Conservation (phyloP, 1,140 invertebrate species). For the Pteromalus puparum region DNA sequence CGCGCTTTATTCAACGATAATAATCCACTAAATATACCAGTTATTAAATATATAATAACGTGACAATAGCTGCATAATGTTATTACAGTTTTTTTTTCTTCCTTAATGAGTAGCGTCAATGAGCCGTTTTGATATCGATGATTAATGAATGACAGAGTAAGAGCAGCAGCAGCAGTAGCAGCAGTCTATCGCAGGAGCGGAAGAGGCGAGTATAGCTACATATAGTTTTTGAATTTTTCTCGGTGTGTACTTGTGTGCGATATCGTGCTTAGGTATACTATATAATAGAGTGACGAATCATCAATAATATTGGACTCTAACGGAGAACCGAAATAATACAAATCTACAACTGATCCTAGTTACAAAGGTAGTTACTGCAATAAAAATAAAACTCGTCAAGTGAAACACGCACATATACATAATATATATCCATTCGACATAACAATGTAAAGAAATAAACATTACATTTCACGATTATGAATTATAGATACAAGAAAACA, state of each 20-base stretch:
- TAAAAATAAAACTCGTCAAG: slow-evolving; percentile 29
- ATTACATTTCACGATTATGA: background rate
- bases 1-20: slow-evolving; percentile 22
- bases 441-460: slow-evolving; percentile 24
- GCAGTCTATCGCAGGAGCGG: slow-evolving; percentile 10
- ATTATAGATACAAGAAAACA: background rate
- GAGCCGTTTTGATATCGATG: slow-evolving; percentile 17
- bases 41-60: slow-evolving; percentile 43
- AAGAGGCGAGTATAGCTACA: slow-evolving; percentile 17
- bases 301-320: background rate
- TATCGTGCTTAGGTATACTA: slow-evolving; percentile 10
- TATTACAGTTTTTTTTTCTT: slow-evolving; percentile 26
- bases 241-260: background rate
- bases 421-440: slow-evolving; percentile 6
- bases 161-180: background rate
- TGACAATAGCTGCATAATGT: slow-evolving; percentile 34
- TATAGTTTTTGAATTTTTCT: slow-evolving; percentile 15
- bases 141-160: background rate
- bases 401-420: background rate
- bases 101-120: background rate
- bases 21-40: slow-evolving; percentile 49
- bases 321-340: background rate
- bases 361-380: background rate
- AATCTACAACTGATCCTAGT: slow-evolving; percentile 34
- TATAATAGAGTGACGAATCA: background rate